Conservation (phyloP, 2,797 vertebrate genomes). For the Hypotaenidia philippensis region DNA sequence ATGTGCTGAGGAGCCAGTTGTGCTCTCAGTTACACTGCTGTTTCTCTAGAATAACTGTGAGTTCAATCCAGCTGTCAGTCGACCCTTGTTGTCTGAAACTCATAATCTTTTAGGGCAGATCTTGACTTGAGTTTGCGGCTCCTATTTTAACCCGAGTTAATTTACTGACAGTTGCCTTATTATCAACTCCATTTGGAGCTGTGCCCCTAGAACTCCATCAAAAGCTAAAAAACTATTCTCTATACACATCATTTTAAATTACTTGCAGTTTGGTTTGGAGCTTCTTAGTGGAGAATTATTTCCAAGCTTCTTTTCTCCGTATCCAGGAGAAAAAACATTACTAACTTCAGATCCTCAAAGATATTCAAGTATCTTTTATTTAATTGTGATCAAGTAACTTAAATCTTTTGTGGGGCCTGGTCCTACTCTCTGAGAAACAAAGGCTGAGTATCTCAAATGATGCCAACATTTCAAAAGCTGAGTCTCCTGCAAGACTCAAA, state of each 20-base stretch:
- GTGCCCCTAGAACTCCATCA: not conserved
- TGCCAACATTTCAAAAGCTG: not conserved
- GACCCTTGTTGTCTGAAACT: not conserved
- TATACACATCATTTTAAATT: not conserved
- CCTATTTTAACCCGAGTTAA: not conserved
- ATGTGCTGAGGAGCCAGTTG: not conserved
- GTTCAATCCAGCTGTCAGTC: not conserved
- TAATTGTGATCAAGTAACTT: not conserved
- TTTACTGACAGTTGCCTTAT: not conserved
- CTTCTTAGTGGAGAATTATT: not conserved
- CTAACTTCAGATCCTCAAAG: not conserved
- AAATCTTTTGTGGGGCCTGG: not conserved
- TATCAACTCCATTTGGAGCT: not conserved
- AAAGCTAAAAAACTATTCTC: not conserved
- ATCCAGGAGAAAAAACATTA: fast-evolving
- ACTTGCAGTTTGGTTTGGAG: not conserved
- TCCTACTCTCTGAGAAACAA: not conserved
- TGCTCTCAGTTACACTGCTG: not conserved
- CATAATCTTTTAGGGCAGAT: not conserved
- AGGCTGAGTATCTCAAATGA: not conserved
- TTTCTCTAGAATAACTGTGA: not conserved
- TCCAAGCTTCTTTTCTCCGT: not conserved
- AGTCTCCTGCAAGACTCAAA: not conserved
- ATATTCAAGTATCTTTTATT: not conserved
- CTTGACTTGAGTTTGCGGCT: not conserved